Conservation (phyloP, 2,113 vertebrate species). For the Miniopterus natalensis region DNA sequence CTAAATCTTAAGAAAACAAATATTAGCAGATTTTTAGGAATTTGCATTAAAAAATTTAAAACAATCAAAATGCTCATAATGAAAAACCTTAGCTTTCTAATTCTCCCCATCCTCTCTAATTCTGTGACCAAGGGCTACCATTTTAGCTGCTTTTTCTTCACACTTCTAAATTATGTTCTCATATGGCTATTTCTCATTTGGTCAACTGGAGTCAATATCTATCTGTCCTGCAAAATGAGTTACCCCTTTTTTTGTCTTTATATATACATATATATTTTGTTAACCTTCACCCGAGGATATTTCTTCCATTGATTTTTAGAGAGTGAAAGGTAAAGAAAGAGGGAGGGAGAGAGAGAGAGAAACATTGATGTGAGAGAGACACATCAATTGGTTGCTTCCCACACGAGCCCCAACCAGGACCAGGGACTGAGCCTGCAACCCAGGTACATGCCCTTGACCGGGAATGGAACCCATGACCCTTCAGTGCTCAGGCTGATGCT, state of each 20-base stretch:
- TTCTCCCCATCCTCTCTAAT: neutral
- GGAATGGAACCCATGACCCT: too few species aligned
- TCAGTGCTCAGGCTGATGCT: too few species aligned
- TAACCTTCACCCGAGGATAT: too few species aligned
- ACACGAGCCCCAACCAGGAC: too few species aligned
- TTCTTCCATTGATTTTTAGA: too few species aligned
- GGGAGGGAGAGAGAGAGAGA: too few species aligned
- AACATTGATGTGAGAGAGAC: too few species aligned
- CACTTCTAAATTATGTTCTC: slow-evolving; percentile 36
- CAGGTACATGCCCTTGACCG: too few species aligned
- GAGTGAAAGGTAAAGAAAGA: too few species aligned
- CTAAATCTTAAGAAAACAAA: neutral
- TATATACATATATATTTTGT: too few species aligned
- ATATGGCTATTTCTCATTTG: neutral
- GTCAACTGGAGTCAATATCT: neutral
- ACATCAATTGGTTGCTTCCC: too few species aligned
- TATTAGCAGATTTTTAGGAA: slow-evolving; percentile 10
- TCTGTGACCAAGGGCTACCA: neutral
- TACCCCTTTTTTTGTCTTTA: neutral
- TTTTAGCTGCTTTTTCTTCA: neutral
- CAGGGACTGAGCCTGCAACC: too few species aligned
- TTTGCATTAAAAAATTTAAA: neutral
- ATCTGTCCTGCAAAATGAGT: neutral
- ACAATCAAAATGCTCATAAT: neutral
- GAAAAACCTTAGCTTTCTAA: neutral